phyloP scores from a whole-genome alignment of 2,797 vertebrate species.

The Adelosebastes latens region DNA sequence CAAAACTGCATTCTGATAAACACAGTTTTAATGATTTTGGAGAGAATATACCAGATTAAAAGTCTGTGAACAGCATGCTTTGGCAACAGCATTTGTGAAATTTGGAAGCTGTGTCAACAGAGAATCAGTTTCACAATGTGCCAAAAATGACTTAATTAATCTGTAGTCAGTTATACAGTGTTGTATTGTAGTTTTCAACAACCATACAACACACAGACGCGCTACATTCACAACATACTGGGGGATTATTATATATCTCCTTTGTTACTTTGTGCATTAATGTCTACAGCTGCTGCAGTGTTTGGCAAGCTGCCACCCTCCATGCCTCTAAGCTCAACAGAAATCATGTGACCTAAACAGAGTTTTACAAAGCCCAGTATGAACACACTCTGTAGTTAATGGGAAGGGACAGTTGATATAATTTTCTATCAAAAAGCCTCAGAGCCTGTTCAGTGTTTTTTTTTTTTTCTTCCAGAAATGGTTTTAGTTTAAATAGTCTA shows the following conservation, averaged over 20 bases:
- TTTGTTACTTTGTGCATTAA: background rate
- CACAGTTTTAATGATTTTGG: background rate
- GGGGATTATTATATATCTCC: background rate
- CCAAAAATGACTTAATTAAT: background rate
- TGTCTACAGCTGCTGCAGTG: background rate
- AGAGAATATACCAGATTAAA: background rate
- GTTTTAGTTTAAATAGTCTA: background rate
- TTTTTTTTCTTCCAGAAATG: background rate
- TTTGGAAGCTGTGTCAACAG: background rate
- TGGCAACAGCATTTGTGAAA: background rate
- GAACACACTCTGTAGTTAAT: background rate
- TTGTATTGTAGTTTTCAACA: background rate
- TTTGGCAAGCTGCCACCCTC: background rate
- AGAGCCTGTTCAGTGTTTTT: background rate
- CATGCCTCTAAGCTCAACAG: background rate
- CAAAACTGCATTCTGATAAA: background rate
- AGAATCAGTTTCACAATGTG: background rate
- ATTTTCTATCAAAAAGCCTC: background rate
- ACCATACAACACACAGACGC: background rate
- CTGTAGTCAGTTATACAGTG: background rate
- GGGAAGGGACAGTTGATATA: background rate
- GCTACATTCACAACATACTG: background rate
- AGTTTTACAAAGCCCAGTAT: background rate
- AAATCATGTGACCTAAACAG: background rate
- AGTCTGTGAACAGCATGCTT: background rate